phyloP scores from a whole-genome alignment of 1,140 invertebrate species.

The Drosophila nannoptera region DNA sequence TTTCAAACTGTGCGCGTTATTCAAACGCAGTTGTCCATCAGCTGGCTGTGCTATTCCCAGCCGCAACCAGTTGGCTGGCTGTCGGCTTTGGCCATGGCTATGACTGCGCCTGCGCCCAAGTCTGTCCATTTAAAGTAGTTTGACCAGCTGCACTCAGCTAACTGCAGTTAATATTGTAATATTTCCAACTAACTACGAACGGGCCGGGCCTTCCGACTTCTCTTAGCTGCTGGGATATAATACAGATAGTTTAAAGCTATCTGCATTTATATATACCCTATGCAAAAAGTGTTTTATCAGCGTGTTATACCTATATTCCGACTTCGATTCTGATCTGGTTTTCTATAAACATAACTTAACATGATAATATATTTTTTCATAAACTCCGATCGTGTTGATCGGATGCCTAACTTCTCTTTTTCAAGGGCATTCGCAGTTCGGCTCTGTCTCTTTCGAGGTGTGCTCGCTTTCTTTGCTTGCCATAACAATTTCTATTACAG shows the following conservation, averaged over 20 bases:
- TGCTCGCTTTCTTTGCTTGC: constrained; percentile 41
- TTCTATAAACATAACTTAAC: too few relatives aligned
- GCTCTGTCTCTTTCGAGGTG: constrained; percentile 12
- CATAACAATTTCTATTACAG: constrained; percentile 58
- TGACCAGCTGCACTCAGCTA: constrained; percentile 19
- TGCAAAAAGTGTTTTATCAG: too few relatives aligned
- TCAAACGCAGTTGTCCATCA: constrained; percentile 64
- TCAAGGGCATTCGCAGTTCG: not conserved
- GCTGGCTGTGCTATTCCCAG: constrained; percentile 31
- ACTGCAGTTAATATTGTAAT: constrained; percentile 35
- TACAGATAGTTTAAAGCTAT: not conserved
- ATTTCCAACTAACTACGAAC: constrained; percentile 25
- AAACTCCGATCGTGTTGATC: too few relatives aligned
- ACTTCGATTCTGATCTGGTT: too few relatives aligned
- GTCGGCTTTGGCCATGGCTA: not conserved
- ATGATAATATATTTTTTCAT: too few relatives aligned
- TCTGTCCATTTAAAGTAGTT: constrained; percentile 42
- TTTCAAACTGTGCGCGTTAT: constrained; percentile 72
- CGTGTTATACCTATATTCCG: too few relatives aligned
- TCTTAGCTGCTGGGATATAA: not conserved
- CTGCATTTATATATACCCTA: not conserved
- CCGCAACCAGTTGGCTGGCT: not conserved
- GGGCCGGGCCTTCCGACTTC: not conserved
- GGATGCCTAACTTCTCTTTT: too few relatives aligned
- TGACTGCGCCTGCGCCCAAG: not conserved